These are phyloP conservation scores for Enteromius treurensis DNA, from an alignment of 2,797 vertebrate species.

Conservation along the genomic window DNA sequence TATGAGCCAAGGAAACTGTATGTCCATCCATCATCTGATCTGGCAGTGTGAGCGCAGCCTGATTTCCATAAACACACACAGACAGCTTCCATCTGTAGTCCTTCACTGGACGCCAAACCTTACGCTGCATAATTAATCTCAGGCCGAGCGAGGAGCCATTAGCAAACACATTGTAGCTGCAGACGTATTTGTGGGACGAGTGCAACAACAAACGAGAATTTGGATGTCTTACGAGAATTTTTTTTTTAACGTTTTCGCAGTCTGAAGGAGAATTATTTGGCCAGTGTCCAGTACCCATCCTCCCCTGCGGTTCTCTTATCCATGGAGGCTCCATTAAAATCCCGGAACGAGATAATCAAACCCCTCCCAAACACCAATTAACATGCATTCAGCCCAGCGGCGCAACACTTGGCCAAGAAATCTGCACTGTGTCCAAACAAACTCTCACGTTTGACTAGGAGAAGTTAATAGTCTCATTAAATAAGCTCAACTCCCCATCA, in stretches of 20 bases:
- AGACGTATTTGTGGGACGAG: slow-evolving; percentile 16
- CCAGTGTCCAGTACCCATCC: slow-evolving; percentile 39
- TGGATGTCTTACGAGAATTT: not conserved
- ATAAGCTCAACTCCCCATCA: slow-evolving; percentile 19
- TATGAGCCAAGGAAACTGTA: slow-evolving; percentile 19
- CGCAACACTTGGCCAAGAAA: slow-evolving; percentile 44
- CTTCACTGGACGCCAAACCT: slow-evolving; percentile 41
- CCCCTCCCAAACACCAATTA: slow-evolving; percentile 61
- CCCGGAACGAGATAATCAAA: slow-evolving; percentile 49
- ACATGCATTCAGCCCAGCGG: slow-evolving; percentile 45
- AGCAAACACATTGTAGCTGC: slow-evolving; percentile 43
- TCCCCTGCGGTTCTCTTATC: slow-evolving; percentile 43
- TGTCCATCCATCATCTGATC: slow-evolving; percentile 44
- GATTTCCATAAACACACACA: slow-evolving; percentile 49
- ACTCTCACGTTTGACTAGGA: slow-evolving; percentile 39
- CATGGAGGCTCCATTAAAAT: slow-evolving; percentile 51
- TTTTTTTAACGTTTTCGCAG: not conserved
- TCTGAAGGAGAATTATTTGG: slow-evolving; percentile 38
- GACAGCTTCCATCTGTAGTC: slow-evolving; percentile 53
- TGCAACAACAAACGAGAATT: not conserved
- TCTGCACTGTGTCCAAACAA: slow-evolving; percentile 55
- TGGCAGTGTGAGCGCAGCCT: slow-evolving; percentile 14
- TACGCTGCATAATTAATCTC: slow-evolving; percentile 53
- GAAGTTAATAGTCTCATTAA: slow-evolving; percentile 57
- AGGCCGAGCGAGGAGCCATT: slow-evolving; percentile 31